Base-by-base conservation (phyloP, 2,797 vertebrate species). In the Perodicticus potto region DNA sequence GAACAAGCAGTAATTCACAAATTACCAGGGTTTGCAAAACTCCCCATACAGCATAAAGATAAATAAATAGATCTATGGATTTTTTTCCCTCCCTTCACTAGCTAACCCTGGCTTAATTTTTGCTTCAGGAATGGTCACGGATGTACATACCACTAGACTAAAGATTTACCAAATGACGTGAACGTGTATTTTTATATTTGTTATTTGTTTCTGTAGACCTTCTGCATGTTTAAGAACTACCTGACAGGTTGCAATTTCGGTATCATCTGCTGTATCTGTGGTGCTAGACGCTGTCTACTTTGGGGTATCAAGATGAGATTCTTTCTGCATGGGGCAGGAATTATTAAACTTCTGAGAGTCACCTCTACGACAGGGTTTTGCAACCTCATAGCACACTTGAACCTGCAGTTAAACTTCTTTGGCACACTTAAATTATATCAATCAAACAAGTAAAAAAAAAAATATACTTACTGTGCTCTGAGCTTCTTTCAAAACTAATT, bases 191-290 rank as follows among this genome's bases (percentile, higher is more conserved):
- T 91, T 73, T 91, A 86, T 8, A 2, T 55, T 43, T 65, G 7
- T 55, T 57, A 23, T 25, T 70, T 77, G 17, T 94, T 95, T 96
- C 90, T 86, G 34, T 19, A 67, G 16, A 53, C 80, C 27, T 27
- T 80, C 72, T 80, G 63, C 78, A 43, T 12, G 49, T 59, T 74
- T 85, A 27, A 78, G 70, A 86, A 73, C 45, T 40, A 67, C 12
- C 25, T 76, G 55, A 80, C 20, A 80, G 17, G 9, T 59, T 74
- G 16, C 16, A 9, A 25, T 76, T 86, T 83, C 76, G 53, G 32
- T 72, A 72, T 81, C 29, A 78, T 9, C 25, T 37, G 29, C 17
- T 87, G 3, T 74, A 22, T 67, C 81, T 72, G 16, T 9, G 25
- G 14, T 8, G 3, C 4, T 67, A 34, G 20, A 2, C 9, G 72